Evolutionary conservation across 2,888 invertebrate species (phyloP).

Genomic region (Synergus itoensis): DNA sequence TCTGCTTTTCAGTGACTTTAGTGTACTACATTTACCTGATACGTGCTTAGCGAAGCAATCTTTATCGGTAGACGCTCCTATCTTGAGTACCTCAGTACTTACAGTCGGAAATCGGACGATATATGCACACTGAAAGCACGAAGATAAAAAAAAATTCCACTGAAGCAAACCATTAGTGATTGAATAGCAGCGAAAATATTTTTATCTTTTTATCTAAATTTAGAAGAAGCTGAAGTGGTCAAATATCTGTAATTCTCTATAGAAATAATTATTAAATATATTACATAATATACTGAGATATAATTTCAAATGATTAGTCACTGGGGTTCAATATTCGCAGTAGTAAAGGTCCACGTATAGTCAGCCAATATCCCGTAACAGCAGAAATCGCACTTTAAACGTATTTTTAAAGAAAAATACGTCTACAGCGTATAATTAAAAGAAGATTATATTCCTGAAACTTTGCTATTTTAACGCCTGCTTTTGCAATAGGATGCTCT

Average conservation of each 20-base stretch:
- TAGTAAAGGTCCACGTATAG: no score
- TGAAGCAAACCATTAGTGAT: background rate
- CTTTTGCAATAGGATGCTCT: conserved; percentile 39
- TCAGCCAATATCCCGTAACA: no score
- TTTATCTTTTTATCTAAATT: background rate
- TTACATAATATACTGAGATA: background rate
- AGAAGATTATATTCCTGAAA: conserved; percentile 48
- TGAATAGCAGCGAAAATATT: background rate
- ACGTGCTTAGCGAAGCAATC: conserved; percentile 32
- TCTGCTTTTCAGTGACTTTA: conserved; percentile 29
- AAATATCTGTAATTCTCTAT: background rate
- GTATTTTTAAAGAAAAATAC: no score
- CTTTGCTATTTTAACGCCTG: conserved; percentile 46
- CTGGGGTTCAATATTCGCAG: no score
- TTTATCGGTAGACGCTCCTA: conserved; percentile 25
- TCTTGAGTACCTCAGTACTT: conserved; percentile 31
- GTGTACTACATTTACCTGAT: conserved; percentile 26
- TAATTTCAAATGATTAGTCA: no score
- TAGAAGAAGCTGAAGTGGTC: background rate
- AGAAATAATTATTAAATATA: background rate
- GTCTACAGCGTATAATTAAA: conserved; percentile 45
- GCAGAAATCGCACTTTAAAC: no score
- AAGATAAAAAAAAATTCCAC: conserved; percentile 9
- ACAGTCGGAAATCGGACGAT: conserved; percentile 25
- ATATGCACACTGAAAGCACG: conserved; percentile 25